Evolutionary conservation across 2,888 invertebrate genomes (phyloP).

Genomic region (Villa cingulata): DNA sequence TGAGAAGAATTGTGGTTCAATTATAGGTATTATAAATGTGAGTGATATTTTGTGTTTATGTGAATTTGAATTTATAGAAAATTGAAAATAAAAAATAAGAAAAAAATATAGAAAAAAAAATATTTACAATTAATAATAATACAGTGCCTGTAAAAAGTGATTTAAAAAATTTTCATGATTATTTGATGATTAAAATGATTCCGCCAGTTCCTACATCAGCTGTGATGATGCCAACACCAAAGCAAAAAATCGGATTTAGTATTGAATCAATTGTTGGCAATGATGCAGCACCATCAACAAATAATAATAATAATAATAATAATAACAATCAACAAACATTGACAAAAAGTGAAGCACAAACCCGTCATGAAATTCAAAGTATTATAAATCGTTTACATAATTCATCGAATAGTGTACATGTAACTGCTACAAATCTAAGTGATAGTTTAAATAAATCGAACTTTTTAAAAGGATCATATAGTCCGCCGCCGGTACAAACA

Average conservation of each 20-base stretch:
- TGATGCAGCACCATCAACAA: slow-evolving; percentile 22
- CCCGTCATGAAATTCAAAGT: slow-evolving; percentile 28
- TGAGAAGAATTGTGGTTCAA: too few relatives aligned
- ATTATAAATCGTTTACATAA: slow-evolving; percentile 30
- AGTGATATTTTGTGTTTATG: too few relatives aligned
- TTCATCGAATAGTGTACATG: slow-evolving; percentile 20
- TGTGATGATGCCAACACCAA: slow-evolving; percentile 73
- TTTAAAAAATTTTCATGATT: slow-evolving; percentile 10
- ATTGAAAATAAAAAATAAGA: too few relatives aligned
- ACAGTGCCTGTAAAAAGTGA: not conserved
- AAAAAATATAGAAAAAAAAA: too few relatives aligned
- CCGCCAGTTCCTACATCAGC: slow-evolving; percentile 89
- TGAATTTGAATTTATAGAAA: too few relatives aligned
- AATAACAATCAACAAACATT: slow-evolving; percentile 13
- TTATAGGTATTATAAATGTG: too few relatives aligned
- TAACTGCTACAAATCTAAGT: slow-evolving; percentile 2
- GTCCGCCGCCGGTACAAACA: slow-evolving; percentile 24
- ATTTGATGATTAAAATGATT: slow-evolving; percentile 58
- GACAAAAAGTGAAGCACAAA: slow-evolving; percentile 11
- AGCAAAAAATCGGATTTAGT: slow-evolving; percentile 89
- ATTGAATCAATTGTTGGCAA: slow-evolving; percentile 90
- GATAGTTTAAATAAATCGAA: slow-evolving; percentile 3
- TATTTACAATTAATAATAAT: too few relatives aligned
- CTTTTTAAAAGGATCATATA: slow-evolving; percentile 19
- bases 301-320: too few relatives aligned